Percentiles rank a stretch among this genome's conserved stretches.
phyloP scores from a whole-genome alignment of 1,140 invertebrate genomes.

The Drosophila tani region DNA sequence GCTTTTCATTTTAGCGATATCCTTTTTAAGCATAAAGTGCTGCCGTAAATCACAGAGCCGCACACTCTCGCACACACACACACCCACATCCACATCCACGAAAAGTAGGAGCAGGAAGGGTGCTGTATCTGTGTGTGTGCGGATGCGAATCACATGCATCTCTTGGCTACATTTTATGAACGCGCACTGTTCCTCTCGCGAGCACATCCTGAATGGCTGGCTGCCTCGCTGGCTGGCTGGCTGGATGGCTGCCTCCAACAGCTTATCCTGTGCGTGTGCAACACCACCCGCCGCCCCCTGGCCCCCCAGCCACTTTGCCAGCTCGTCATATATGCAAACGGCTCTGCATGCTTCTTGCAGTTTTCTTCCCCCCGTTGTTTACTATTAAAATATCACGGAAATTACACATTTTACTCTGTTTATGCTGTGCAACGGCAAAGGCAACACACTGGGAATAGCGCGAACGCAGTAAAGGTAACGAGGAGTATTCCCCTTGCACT shows the following conservation, averaged over 20 bases:
- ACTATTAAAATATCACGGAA: conserved; percentile 84
- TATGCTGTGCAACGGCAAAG: conserved; percentile 64
- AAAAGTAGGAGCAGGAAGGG: conserved; percentile 38
- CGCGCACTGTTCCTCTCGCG: conserved; percentile 63
- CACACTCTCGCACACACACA: conserved; percentile 36
- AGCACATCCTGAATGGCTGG: conserved; percentile 60
- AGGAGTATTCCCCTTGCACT: conserved; percentile 6
- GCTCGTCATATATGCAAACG: conserved; percentile 66
- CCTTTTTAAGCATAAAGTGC: conserved; percentile 84
- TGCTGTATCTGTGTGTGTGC: conserved; percentile 44
- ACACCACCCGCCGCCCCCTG: conserved; percentile 3
- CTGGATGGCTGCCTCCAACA: conserved; percentile 24
- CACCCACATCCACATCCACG: conserved; percentile 12
- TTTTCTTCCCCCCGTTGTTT: conserved; percentile 73
- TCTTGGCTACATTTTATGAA: conserved; percentile 83
- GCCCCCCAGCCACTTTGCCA: conserved; percentile 68
- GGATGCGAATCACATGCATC: conserved; percentile 83
- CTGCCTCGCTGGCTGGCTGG: conserved; percentile 26
- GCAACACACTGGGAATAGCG: conserved; percentile 28
- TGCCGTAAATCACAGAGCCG: conserved; percentile 81
- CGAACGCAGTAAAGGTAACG: conserved; percentile 15
- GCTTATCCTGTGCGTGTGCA: conserved; percentile 75
- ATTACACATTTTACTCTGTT: conserved; percentile 83
- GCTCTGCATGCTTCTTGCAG: conserved; percentile 63
- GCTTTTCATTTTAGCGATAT: conserved; percentile 84